Evolutionary conservation across 2,888 invertebrate genomes (phyloP).

Genomic region (Asteroscopus sphinx): DNA sequence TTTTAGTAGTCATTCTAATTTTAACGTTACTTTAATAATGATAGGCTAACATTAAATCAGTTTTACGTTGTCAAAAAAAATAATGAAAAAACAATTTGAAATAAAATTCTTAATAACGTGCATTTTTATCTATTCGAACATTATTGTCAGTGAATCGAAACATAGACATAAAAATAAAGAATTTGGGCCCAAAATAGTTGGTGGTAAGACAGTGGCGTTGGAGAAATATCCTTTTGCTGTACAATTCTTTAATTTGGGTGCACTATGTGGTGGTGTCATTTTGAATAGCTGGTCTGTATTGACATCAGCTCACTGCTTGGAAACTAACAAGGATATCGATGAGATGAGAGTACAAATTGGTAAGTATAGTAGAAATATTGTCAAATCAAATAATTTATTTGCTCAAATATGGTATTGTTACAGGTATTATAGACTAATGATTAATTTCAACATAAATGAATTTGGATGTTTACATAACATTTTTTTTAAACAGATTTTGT

Average conservation of each 20-base stretch:
- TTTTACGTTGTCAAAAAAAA: conserved; percentile 1
- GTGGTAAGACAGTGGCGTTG: conserved; percentile 64
- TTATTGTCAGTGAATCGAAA: conserved; percentile 8
- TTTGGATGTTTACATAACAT: too few relatives aligned
- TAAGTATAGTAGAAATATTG: conserved; percentile 52
- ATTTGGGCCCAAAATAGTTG: conserved; percentile 67
- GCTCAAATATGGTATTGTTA: too few relatives aligned
- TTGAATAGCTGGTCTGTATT: conserved; percentile 73
- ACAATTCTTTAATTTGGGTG: conserved; percentile 72
- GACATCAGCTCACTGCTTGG: conserved; percentile 80
- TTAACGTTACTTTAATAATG: conserved; percentile 21
- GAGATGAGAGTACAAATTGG: conserved; percentile 74
- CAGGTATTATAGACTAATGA: too few relatives aligned
- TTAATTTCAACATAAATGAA: too few relatives aligned
- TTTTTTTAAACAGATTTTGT: too few relatives aligned
- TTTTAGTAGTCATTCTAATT: conserved; percentile 2
- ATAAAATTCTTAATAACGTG: conserved; percentile 7
- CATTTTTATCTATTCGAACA: conserved; percentile 11
- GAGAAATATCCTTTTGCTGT: conserved; percentile 69
- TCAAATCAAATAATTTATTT: too few relatives aligned
- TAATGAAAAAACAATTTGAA: conserved; percentile 1
- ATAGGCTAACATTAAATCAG: conserved; percentile 1
- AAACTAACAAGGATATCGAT: conserved; percentile 61
- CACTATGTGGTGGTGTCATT: conserved; percentile 75
- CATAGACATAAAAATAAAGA: conserved; percentile 18